A percentile compares a stretch with the other conserved stretches of the same genome.
These are phyloP conservation scores for Volucella bombylans DNA, from an alignment of 2,888 invertebrate species.

Conservation along the genomic window DNA sequence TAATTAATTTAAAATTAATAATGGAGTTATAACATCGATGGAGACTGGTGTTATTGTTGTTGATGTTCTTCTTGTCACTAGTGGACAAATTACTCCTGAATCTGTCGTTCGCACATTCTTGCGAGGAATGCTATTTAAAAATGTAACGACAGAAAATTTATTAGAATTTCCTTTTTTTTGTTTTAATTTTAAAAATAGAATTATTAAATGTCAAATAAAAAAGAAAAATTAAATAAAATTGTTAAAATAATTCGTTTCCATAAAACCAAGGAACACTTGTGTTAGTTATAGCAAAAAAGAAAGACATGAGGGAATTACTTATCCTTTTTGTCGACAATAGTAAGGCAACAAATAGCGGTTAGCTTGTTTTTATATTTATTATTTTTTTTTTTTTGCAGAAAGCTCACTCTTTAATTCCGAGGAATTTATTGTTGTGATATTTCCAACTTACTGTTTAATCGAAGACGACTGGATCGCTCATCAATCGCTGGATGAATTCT, in stretches of 20 bases:
- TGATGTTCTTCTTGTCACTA: slow-evolving; percentile 77
- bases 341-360: slow-evolving; percentile 47
- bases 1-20: slow-evolving; percentile 81
- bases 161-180: slow-evolving; percentile 14
- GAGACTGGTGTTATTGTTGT: slow-evolving; percentile 81
- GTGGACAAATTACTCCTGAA: slow-evolving; percentile 77
- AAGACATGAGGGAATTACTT: slow-evolving; percentile 48
- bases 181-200: slow-evolving; percentile 19
- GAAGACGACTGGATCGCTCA: slow-evolving; percentile 82
- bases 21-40: slow-evolving; percentile 82
- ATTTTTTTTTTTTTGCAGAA: slow-evolving; percentile 27
- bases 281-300: slow-evolving; percentile 34
- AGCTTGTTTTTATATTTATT: slow-evolving; percentile 13
- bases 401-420: slow-evolving; percentile 25
- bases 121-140: slow-evolving; percentile 90
- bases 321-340: slow-evolving; percentile 55
- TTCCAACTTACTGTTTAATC: slow-evolving; percentile 69
- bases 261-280: background rate
- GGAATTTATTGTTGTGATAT: slow-evolving; percentile 1
- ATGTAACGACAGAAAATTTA: slow-evolving; percentile 65
- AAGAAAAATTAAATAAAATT: slow-evolving; percentile 23
- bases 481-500: slow-evolving; percentile 81
- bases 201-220: slow-evolving; percentile 28
- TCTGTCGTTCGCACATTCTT: slow-evolving; percentile 89
- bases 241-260: slow-evolving; percentile 4